Base-by-base conservation (phyloP, 2,797 vertebrate genomes). In the Onychomys arenicola region DNA sequence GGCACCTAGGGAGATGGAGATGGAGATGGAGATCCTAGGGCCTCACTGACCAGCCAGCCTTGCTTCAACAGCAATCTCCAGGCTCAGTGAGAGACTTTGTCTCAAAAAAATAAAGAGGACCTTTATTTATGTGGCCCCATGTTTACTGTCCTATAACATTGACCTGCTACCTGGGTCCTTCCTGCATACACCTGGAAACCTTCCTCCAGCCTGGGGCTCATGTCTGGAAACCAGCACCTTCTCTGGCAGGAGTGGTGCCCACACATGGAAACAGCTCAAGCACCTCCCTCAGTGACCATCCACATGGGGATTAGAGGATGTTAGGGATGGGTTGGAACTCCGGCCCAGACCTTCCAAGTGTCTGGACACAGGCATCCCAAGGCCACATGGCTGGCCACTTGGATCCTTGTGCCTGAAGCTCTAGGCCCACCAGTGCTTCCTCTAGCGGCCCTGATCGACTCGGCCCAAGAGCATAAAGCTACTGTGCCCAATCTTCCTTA, bases 161-260 rank as follows among this genome's bases (percentile, higher is more conserved):
- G 23, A 82, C 80, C 16, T 63, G 14, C 37, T 61, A 19, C 0
- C 32, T 55, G 49, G 29, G 76, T 78, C 32, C 25, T 77, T 46
- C 78, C n/a, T 40, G 5, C 25, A 32, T 32, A 32, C 21, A 57
- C 34, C 78, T 0, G 21, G 19, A 57, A 34, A 32, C 29, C 43
- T 69, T 69, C 43, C 63, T 67, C 21, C 21, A n/a, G 3, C 32
- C 43, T 69, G 65, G 55, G 90, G 52, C 92, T 91, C 89, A 80
- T 95, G 97, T 90, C 96, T 93, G 85, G 94, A 96, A 90, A 49
- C 94, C 93, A 40, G 94, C 52, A 17, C 86, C 55, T 37, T 57
- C 32, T 9, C 37, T 49, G 76, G 86, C 89, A 67, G 84, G 59
- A 80, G n/a, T 91, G 93, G 67, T 40, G 0, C 89, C 77, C 93